Evolutionary conservation across 2,113 vertebrate genomes (phyloP), one percentile per base, ranked within the genome.

Genomic region (Lophura nycthemera): DNA sequence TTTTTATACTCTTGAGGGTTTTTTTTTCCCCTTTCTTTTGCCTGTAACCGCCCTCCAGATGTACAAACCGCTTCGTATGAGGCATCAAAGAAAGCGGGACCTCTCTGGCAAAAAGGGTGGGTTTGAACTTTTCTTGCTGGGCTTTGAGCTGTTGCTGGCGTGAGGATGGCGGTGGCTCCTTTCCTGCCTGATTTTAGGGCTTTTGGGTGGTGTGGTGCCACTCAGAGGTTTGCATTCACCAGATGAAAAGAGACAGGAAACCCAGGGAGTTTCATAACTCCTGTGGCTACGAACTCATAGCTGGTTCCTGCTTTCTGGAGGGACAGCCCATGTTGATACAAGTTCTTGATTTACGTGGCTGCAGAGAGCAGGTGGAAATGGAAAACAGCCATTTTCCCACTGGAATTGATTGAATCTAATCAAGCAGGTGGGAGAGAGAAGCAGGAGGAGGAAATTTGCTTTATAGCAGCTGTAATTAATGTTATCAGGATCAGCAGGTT

Each of bases 191-290:
- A 13, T 77, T 83, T 73, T 11, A 69, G 63, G 27, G 20, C 61
- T 56, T 72, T 15, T 71, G 27, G 0, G 65, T 30, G 66, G 38
- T 25, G 22, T 21, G 3, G 7, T 86, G 83, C 57, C 47, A n/a
- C 13, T 21, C 43, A 63, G 81, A 63, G 34, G 32, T 79, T 67
- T 90, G 92, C 11, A 2, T 63, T 69, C 61, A 63, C 17, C 70
- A 21, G 29, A 27, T 66, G 64, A 88, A 74, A 88, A 84, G 47
- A 77, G 93, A 88, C 65, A 88, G 93, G 94, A 97, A 96, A 92
- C 80, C 30, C 42, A 4, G 71, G 27, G 65, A 90, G 93, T 97
- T 97, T 95, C 75, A 19, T 91, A 96, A 94, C 38, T 76, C 84
- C 19, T 86, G 34, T 57, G 73, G 38, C 70, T 91, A 0, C 24